Conservation (phyloP, 1,140 invertebrate species). For the Antheraea mylitta region DNA sequence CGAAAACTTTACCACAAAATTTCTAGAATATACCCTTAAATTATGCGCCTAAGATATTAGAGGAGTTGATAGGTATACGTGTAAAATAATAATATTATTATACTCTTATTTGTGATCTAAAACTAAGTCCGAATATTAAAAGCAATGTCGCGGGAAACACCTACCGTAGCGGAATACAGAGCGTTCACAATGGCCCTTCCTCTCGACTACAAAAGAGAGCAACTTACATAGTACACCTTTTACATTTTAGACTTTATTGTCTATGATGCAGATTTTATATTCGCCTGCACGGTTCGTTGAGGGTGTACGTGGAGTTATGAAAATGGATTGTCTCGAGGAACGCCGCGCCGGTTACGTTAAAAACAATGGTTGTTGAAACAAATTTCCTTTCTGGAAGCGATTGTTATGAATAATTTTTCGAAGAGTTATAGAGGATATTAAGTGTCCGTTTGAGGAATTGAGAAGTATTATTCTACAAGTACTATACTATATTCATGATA, state of each 20-base stretch:
- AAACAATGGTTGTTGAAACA: constrained; percentile 6
- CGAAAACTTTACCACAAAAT: too few species aligned
- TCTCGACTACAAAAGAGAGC: background rate
- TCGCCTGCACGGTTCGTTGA: background rate
- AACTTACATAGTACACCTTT: background rate
- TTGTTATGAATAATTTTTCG: constrained; percentile 2
- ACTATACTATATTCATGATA: too few species aligned
- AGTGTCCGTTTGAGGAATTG: too few species aligned
- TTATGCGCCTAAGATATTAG: background rate
- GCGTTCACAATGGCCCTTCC: background rate
- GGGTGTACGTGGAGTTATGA: constrained; percentile 7
- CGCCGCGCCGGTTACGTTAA: background rate
- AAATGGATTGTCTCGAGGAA: constrained; percentile 2
- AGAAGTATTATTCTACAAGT: too few species aligned
- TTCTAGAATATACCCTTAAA: background rate
- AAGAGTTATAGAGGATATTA: background rate
- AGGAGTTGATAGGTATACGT: background rate
- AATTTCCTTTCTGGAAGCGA: constrained; percentile 1
- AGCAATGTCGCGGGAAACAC: constrained; percentile 3
- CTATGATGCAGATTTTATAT: background rate
- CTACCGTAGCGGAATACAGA: constrained; percentile 6
- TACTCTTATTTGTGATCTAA: background rate
- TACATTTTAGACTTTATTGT: background rate
- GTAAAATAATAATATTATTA: background rate
- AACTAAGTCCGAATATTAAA: constrained; percentile 9